These are phyloP conservation scores for Agriopis leucophaearia DNA, from an alignment of 2,888 invertebrate genomes.

Conservation along the genomic window DNA sequence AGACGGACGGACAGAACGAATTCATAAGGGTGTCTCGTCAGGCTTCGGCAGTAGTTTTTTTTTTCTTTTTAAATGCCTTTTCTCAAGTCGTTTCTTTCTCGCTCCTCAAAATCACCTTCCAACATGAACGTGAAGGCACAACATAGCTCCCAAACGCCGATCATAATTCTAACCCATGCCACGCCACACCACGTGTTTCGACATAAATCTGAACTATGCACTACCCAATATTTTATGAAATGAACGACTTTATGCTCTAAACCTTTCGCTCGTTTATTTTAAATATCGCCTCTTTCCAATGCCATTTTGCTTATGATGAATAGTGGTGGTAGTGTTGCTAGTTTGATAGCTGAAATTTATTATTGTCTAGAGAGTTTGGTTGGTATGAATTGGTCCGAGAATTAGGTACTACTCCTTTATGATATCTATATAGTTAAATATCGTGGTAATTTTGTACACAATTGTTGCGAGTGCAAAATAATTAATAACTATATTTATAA, in stretches of 20 bases:
- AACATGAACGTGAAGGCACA: slow-evolving; percentile 30
- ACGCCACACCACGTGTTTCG: slow-evolving; percentile 67
- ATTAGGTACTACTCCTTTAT: too few relatives aligned
- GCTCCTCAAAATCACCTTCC: slow-evolving; percentile 9
- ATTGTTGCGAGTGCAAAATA: too few relatives aligned
- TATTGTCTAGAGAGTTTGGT: background rate
- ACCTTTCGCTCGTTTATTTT: slow-evolving; percentile 64
- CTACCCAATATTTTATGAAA: slow-evolving; percentile 70
- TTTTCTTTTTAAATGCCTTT: too few relatives aligned
- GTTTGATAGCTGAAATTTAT: slow-evolving; percentile 10
- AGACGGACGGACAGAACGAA: too few relatives aligned
- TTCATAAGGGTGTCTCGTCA: too few relatives aligned
- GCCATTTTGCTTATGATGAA: slow-evolving; percentile 27
- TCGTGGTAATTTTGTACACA: too few relatives aligned
- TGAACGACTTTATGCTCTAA: slow-evolving; percentile 66
- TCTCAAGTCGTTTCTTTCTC: slow-evolving; percentile 8
- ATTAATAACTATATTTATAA: too few relatives aligned
- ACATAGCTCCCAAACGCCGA: slow-evolving; percentile 56
- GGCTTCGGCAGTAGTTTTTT: too few relatives aligned
- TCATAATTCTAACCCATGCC: slow-evolving; percentile 68
- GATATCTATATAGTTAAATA: too few relatives aligned
- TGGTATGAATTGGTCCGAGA: too few relatives aligned
- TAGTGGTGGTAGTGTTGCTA: slow-evolving; percentile 12
- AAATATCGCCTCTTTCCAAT: slow-evolving; percentile 47
- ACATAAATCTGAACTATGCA: slow-evolving; percentile 74